A percentile compares a stretch with the other conserved stretches of the same genome.
phyloP scores from a whole-genome alignment of 2,113 vertebrate genomes.

The Phylloscopus trochilus region DNA sequence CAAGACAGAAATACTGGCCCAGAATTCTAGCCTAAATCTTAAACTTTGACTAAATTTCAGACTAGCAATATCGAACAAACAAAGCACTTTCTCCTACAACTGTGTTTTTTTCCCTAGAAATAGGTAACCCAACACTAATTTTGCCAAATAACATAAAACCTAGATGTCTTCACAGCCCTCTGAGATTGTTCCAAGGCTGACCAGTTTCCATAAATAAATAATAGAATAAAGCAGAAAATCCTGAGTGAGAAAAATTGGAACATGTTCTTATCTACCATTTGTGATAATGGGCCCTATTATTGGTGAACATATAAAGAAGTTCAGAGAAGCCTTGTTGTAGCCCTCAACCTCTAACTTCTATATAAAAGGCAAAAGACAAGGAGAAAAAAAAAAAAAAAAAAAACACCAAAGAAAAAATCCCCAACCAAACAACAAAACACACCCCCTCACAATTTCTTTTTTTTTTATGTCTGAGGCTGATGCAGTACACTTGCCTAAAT shows the following conservation, averaged over 20 bases:
- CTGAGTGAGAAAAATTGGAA: not conserved
- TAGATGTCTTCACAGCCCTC: not conserved
- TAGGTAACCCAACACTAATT: not conserved
- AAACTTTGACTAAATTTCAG: not conserved
- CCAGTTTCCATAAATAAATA: not conserved
- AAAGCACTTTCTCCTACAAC: not conserved
- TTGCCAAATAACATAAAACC: not conserved
- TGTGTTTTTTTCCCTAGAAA: not conserved
- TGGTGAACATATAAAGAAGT: not conserved
- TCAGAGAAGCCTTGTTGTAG: not conserved
- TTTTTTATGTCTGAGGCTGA: not conserved
- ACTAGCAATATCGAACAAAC: not conserved
- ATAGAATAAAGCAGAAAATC: not conserved
- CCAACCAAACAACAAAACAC: not conserved
- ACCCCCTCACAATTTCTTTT: not conserved
- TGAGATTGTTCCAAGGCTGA: not conserved
- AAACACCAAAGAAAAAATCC: not conserved
- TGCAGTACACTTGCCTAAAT: not conserved
- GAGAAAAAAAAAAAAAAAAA: fast-evolving
- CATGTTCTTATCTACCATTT: not conserved
- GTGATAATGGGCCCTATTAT: not conserved
- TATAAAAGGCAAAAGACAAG: not conserved
- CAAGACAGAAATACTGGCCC: conserved; percentile 4
- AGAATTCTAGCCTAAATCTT: not conserved
- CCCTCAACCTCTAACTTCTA: not conserved